A percentile compares a stretch with the other conserved stretches of the same genome.
Evolutionary conservation across 2,113 vertebrate genomes (phyloP).

Genomic region (Scatophagus argus): DNA sequence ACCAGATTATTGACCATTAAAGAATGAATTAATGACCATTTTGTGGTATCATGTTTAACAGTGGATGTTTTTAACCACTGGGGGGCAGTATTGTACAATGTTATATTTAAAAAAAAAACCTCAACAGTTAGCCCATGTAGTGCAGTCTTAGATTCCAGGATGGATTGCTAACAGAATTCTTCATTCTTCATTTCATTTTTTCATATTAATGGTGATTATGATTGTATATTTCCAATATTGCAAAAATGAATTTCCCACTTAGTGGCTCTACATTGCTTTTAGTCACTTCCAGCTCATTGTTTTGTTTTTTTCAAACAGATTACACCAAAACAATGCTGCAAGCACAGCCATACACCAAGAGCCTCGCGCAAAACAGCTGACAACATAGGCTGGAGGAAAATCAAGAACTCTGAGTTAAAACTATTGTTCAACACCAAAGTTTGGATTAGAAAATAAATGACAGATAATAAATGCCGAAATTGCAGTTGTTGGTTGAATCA

Average conservation of each 20-base stretch:
- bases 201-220: slow-evolving; percentile 13
- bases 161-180: not conserved
- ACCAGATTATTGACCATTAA: not conserved
- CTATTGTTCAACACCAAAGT: not conserved
- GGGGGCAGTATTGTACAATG: slow-evolving; percentile 67
- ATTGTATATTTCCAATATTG: not conserved
- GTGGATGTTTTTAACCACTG: slow-evolving; percentile 48
- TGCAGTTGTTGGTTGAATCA: slow-evolving; percentile 37
- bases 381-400: not conserved
- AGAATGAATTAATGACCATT: slow-evolving; percentile 2
- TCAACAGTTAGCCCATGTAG: not conserved
- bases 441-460: slow-evolving; percentile 6
- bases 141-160: not conserved
- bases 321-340: not conserved
- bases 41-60: slow-evolving; percentile 21
- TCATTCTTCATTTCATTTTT: not conserved
- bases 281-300: not conserved
- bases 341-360: slow-evolving; percentile 1
- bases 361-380: not conserved
- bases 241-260: slow-evolving; percentile 8
- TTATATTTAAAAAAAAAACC: slow-evolving; percentile 1
- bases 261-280: not conserved
- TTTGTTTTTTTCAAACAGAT: not conserved
- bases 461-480: slow-evolving; percentile 3
- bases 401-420: not conserved